These are phyloP conservation scores for Lucinisca nassula DNA, from an alignment of 2,888 invertebrate species.

Conservation along the genomic window DNA sequence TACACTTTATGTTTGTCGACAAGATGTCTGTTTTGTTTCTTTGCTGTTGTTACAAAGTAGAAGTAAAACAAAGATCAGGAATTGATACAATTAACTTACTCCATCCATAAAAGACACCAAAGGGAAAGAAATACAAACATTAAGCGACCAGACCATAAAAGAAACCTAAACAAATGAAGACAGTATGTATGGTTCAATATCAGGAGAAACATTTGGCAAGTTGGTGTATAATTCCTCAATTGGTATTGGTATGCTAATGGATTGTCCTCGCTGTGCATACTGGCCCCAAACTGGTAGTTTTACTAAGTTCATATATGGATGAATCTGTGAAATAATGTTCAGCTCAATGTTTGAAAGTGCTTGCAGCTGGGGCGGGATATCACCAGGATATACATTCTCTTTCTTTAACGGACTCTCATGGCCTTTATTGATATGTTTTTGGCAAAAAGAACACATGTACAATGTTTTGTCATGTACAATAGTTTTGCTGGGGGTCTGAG, in stretches of 20 bases:
- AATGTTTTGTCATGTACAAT: background rate
- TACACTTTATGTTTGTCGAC: background rate
- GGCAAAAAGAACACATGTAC: background rate
- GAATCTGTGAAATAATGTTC: slow-evolving; percentile 11
- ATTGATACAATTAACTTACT: too few relatives aligned
- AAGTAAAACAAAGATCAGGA: too few relatives aligned
- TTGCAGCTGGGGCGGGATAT: background rate
- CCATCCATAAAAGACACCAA: too few relatives aligned
- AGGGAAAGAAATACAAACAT: too few relatives aligned
- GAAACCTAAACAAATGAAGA: too few relatives aligned
- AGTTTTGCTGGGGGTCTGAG: background rate
- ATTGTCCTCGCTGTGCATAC: slow-evolving; percentile 40
- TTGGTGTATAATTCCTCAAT: slow-evolving; percentile 18
- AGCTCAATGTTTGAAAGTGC: background rate
- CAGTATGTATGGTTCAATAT: too few relatives aligned
- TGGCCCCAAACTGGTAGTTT: slow-evolving; percentile 40
- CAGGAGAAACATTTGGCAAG: too few relatives aligned
- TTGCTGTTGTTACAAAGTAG: too few relatives aligned
- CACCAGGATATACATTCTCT: slow-evolving; percentile 12
- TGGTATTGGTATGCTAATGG: slow-evolving; percentile 39
- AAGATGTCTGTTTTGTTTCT: too few relatives aligned
- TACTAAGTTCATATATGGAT: slow-evolving; percentile 38
- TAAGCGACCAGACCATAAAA: too few relatives aligned
- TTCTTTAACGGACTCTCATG: background rate
- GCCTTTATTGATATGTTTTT: background rate